Evolutionary conservation across 2,113 vertebrate species (phyloP), one percentile per base, ranked within the genome.

Genomic region (Syngnathus floridae): DNA sequence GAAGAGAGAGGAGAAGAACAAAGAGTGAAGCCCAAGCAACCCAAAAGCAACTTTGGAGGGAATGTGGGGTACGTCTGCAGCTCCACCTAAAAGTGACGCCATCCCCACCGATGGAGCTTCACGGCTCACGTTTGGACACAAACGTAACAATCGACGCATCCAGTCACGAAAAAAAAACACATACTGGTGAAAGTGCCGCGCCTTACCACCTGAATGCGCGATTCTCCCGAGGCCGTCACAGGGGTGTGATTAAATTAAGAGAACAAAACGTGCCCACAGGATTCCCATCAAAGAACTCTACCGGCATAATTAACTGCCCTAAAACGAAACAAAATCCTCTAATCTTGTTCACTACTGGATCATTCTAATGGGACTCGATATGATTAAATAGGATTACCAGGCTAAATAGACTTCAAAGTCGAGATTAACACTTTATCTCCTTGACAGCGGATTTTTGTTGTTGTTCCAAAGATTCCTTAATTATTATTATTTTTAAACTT

Each of bases 1-100:
- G 70, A 60, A 74, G 52, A 62, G 16, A 70, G 60, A 64, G 56
- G 83, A 19, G 76, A 61, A 82, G 38, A 79, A 81, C 17, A 74
- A 49, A 76, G 66, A 48, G 79, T 89, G 82, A 91, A 90, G 87
- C 84, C 51, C 85, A 71, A 90, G 91, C 85, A 69, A 86, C 89
- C 91, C 87, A 89, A 83, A 88, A 54, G 51, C n/a, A 3, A 21
- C 22, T 54, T 41, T 31, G 13, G 69, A 31, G 8, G 37, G 26
- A 46, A 40, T 1, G 12, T 37, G 57, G 6, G 8, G 48, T 1
- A 37, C 48, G 13, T 64, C 73, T 71, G 55, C 65, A 59, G 60
- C n/a, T 31, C 40, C 8, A 71, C 38, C 70, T 40, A 0, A 36
- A 51, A 64, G 46, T 14, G 45, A 38, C 10, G n/a, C 46, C 45